Evolutionary conservation across 2,113 vertebrate genomes (phyloP).

Genomic region (Pagrus major): DNA sequence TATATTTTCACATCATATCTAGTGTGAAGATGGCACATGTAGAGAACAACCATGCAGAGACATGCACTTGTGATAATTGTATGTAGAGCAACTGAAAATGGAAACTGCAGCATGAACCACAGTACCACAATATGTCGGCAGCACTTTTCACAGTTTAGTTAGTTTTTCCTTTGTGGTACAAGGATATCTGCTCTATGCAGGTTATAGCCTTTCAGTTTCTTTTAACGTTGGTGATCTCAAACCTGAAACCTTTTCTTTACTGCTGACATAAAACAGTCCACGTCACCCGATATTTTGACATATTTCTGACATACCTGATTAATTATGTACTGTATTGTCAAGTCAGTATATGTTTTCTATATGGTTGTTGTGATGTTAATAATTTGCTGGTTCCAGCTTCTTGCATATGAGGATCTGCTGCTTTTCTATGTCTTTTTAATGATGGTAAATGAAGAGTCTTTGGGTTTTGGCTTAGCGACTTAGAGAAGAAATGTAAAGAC

Average conservation of each 20-base stretch:
- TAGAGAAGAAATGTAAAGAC: too few species aligned
- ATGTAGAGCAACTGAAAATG: background rate
- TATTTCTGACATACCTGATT: background rate
- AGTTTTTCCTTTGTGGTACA: constrained; percentile 1
- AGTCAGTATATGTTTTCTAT: too few species aligned
- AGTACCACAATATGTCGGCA: background rate
- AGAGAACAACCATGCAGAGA: too few species aligned
- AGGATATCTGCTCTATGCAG: background rate
- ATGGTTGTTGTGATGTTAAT: too few species aligned
- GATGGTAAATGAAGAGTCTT: too few species aligned
- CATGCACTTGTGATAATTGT: background rate
- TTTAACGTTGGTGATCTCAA: background rate
- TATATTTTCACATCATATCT: background rate
- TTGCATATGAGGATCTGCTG: too few species aligned
- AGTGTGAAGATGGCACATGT: background rate
- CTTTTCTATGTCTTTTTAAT: too few species aligned
- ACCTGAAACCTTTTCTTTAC: background rate
- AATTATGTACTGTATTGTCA: too few species aligned
- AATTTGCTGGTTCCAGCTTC: too few species aligned
- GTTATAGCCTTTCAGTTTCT: background rate
- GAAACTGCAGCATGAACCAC: constrained; percentile 21
- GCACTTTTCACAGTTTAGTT: background rate
- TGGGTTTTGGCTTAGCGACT: too few species aligned
- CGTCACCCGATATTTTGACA: too few species aligned
- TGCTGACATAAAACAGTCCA: background rate